phyloP scores from a whole-genome alignment of 2,888 invertebrate genomes.

The Pseudanteris insignis region DNA sequence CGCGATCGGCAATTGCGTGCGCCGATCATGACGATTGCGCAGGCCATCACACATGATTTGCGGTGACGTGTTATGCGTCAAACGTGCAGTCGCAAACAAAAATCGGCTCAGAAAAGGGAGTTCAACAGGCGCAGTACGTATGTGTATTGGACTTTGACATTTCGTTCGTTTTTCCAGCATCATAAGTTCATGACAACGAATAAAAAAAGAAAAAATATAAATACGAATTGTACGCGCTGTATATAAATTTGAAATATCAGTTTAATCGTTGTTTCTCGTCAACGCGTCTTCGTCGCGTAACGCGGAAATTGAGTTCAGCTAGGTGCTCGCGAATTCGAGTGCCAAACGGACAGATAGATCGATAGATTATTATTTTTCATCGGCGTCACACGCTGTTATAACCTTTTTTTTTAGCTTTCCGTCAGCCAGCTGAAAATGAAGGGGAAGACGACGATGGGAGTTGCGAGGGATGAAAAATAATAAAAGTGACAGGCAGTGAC shows the following conservation, averaged over 20 bases:
- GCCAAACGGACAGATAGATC: slow-evolving; percentile 27
- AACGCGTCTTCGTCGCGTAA: slow-evolving; percentile 20
- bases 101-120: too few species aligned
- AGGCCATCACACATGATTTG: too few species aligned
- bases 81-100: too few species aligned
- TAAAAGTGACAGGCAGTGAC: slow-evolving; percentile 1
- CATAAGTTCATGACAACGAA: too few species aligned
- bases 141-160: too few species aligned
- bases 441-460: slow-evolving; percentile 15
- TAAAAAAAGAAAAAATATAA: too few species aligned
- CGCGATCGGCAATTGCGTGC: slow-evolving; percentile 1
- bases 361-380: slow-evolving; percentile 35
- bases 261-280: slow-evolving; percentile 31
- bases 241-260: slow-evolving; percentile 36
- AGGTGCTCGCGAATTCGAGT: slow-evolving; percentile 29
- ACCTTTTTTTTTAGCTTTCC: slow-evolving; percentile 21
- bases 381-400: slow-evolving; percentile 22
- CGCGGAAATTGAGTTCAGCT: slow-evolving; percentile 38
- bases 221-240: too few species aligned
- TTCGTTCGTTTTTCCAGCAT: background rate
- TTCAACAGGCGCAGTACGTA: too few species aligned
- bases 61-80: too few species aligned
- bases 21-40: too few species aligned
- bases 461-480: slow-evolving; percentile 13
- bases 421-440: slow-evolving; percentile 18